Conservation (phyloP, 2,888 invertebrate species). For the Ephialtes manifestator region DNA sequence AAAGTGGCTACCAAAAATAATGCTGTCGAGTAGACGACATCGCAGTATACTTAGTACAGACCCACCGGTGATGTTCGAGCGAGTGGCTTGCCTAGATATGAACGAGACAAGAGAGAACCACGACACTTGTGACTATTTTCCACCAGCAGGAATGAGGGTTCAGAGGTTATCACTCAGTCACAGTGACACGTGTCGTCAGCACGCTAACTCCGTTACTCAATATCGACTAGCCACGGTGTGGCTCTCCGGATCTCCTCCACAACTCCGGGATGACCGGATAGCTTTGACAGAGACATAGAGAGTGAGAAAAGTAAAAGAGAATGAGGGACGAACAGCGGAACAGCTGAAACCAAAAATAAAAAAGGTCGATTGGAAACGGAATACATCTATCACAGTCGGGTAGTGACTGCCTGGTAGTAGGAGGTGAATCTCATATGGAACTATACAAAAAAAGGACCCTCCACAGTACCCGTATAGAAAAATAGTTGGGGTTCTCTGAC, state of each 20-base stretch:
- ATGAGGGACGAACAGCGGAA: slow-evolving; percentile 6
- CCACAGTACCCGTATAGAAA: too few relatives aligned
- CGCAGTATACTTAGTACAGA: slow-evolving; percentile 14
- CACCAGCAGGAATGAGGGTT: slow-evolving; percentile 35
- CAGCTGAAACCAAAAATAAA: slow-evolving; percentile 29
- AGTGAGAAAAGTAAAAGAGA: slow-evolving; percentile 15
- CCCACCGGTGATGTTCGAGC: background rate
- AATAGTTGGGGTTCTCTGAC: too few relatives aligned
- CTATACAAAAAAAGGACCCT: background rate
- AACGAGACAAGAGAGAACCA: slow-evolving; percentile 17
- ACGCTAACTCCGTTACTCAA: slow-evolving; percentile 71
- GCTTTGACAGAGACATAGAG: slow-evolving; percentile 31
- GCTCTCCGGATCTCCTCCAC: slow-evolving; percentile 11
- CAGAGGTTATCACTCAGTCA: slow-evolving; percentile 60
- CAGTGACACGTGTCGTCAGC: slow-evolving; percentile 62
- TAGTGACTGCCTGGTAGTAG: background rate
- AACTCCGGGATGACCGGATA: slow-evolving; percentile 23
- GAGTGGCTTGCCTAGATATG: slow-evolving; percentile 49
- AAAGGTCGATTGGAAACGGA: slow-evolving; percentile 36
- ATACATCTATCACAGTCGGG: slow-evolving; percentile 20
- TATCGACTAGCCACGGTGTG: slow-evolving; percentile 54
- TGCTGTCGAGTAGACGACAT: background rate
- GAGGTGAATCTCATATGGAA: slow-evolving; percentile 6
- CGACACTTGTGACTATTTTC: slow-evolving; percentile 5
- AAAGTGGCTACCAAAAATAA: slow-evolving; percentile 11